Base-by-base conservation (phyloP, 2,888 invertebrate genomes). In the Coecobrya sp. region DNA sequence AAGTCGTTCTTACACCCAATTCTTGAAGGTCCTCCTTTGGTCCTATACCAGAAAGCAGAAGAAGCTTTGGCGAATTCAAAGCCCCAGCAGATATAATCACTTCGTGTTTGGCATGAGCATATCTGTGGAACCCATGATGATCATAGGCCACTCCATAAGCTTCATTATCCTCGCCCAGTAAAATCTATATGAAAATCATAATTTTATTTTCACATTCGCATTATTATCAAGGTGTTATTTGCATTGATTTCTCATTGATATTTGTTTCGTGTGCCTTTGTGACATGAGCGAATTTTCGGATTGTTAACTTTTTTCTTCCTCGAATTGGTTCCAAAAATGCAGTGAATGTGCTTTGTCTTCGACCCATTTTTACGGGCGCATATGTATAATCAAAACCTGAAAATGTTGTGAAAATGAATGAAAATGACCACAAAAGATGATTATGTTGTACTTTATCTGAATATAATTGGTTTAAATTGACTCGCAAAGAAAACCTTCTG, bases 311-410 rank as follows among this genome's bases (percentile, higher is more conserved):
- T 22, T 45, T 73, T 76, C 93, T 59, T 25, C 76, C 52, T 45
- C 92, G 73, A 1, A 92, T 90, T 0, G 94, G 94, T 55, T 90
- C 86, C 2, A 94, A 52, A 86, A 94, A 94, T 1, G 93, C 88
- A 22, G 87, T 84, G 73, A 76, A 94, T 7, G 93, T 86, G 10
- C 93, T 92, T 36, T 91, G 92, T 45, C 94, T 62, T 10, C 93
- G 89, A 0, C 94, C 94, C 62, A 36, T 42, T 45, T 88, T 93
- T 22, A 93, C 76, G 0, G 93, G 93, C 16, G 90, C 62, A 82
- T 94, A 93, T 11, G 93, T 90, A 4, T 84, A 91, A 81, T 94
- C 94, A 90, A 94, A 94, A 11, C 94, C 94, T 94, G 11, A 10
- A 49, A 10, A 22, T 92, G 49, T 55, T 36, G 13, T 42, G 22